Conservation (phyloP, 2,797 vertebrate species). For the Phoxinus dragarum region DNA sequence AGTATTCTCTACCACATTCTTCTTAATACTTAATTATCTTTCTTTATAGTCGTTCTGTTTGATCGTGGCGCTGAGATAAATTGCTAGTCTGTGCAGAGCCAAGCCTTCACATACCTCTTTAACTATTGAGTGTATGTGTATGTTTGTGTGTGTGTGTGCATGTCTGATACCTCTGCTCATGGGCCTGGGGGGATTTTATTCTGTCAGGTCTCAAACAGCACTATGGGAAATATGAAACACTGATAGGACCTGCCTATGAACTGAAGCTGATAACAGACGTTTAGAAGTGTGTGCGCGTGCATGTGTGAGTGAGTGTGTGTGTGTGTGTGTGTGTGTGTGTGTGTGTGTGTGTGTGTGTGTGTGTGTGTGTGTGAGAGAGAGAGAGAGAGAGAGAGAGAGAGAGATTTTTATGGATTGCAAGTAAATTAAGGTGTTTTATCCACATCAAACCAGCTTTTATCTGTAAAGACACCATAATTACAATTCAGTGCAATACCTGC, state of each 20-base stretch:
- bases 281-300: background rate
- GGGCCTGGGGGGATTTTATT: constrained; percentile 24
- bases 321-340: background rate
- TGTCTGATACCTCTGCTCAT: constrained; percentile 9
- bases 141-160: background rate
- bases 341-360: background rate
- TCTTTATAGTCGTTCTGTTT: constrained; percentile 16
- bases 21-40: background rate
- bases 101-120: constrained; percentile 8
- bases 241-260: constrained; percentile 25
- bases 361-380: background rate
- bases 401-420: background rate
- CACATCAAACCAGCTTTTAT: constrained; percentile 12
- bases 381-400: background rate
- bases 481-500: constrained; percentile 1
- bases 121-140: background rate
- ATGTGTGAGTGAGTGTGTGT: background rate
- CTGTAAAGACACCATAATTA: background rate
- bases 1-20: background rate
- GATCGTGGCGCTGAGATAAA: background rate
- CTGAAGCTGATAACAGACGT: constrained; percentile 4
- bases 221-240: constrained; percentile 32
- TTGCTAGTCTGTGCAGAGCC: background rate
- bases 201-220: constrained; percentile 38
- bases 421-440: constrained; percentile 14